A percentile compares a stretch with the other conserved stretches of the same genome.
Evolutionary conservation across 1,140 invertebrate genomes (phyloP).

Genomic region (Hesperophylax magnus): DNA sequence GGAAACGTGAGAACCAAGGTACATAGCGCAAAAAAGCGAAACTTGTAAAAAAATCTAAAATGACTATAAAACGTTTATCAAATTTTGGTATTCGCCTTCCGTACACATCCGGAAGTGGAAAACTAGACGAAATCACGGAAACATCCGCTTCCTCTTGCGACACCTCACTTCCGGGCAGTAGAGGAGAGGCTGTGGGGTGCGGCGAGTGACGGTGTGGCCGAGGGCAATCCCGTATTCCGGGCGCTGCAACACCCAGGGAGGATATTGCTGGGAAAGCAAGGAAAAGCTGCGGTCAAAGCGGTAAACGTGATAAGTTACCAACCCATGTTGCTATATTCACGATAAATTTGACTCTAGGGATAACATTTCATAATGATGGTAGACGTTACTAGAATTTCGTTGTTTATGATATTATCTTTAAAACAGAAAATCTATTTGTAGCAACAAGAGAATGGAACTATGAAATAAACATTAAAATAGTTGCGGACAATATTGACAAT

Average conservation of each 20-base stretch:
- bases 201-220: neutral
- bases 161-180: neutral
- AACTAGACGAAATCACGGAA: neutral
- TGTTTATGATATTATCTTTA: too few species aligned
- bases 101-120: neutral
- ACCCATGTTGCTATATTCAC: too few species aligned
- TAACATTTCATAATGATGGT: too few species aligned
- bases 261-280: neutral
- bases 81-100: neutral
- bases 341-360: too few species aligned
- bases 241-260: neutral
- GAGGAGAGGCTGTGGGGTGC: neutral
- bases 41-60: too few species aligned
- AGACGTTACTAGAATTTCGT: too few species aligned
- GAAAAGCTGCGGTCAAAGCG: neutral
- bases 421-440: too few species aligned
- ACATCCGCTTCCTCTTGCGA: neutral
- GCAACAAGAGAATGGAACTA: too few species aligned
- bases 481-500: too few species aligned
- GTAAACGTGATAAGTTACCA: neutral
- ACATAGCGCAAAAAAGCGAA: too few species aligned
- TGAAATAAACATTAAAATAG: too few species aligned
- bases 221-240: conserved; percentile 7
- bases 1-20: too few species aligned
- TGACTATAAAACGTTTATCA: neutral